A percentile compares a stretch with the other conserved stretches of the same genome.
Conservation (phyloP, 2,888 invertebrate genomes). For the Dynastes grantii region DNA sequence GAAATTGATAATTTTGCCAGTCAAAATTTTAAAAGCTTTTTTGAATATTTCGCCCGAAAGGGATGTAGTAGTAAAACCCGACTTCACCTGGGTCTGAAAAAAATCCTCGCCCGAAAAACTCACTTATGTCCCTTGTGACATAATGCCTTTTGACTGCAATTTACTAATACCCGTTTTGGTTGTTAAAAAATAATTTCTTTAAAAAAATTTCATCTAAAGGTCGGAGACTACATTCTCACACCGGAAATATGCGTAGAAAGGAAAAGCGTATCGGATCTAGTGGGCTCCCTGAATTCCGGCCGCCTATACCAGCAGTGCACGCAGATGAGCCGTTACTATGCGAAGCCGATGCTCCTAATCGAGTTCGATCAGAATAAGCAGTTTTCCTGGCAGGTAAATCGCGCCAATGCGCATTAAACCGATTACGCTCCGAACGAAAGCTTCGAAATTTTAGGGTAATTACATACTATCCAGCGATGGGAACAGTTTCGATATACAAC, state of each 20-base stretch:
- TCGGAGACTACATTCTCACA: slow-evolving; percentile 98
- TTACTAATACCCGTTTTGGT: too few species aligned
- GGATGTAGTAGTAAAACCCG: too few species aligned
- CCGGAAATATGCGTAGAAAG: slow-evolving; percentile 97
- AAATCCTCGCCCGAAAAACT: too few species aligned
- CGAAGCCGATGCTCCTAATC: slow-evolving; percentile 91
- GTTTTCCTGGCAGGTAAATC: slow-evolving; percentile 86
- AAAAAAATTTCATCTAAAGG: slow-evolving; percentile 76
- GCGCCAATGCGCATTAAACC: background rate
- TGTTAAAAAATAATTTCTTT: too few species aligned
- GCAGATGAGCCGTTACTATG: slow-evolving; percentile 92
- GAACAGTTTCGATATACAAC: slow-evolving; percentile 84
- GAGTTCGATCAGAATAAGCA: slow-evolving; percentile 97
- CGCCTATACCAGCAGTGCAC: slow-evolving; percentile 96
- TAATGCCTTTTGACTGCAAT: too few species aligned
- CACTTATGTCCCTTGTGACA: too few species aligned
- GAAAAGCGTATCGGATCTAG: slow-evolving; percentile 96
- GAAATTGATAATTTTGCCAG: too few species aligned
- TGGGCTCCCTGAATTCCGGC: slow-evolving; percentile 95
- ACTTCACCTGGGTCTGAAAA: too few species aligned
- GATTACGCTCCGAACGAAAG: background rate
- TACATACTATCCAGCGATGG: slow-evolving; percentile 86
- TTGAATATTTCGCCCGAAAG: too few species aligned
- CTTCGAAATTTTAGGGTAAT: slow-evolving; percentile 76
- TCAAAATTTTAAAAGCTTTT: too few species aligned